Percentiles rank a stretch among this genome's conserved stretches.
These are phyloP conservation scores for Eciton burchellii DNA, from an alignment of 1,140 invertebrate species.

Conservation along the genomic window DNA sequence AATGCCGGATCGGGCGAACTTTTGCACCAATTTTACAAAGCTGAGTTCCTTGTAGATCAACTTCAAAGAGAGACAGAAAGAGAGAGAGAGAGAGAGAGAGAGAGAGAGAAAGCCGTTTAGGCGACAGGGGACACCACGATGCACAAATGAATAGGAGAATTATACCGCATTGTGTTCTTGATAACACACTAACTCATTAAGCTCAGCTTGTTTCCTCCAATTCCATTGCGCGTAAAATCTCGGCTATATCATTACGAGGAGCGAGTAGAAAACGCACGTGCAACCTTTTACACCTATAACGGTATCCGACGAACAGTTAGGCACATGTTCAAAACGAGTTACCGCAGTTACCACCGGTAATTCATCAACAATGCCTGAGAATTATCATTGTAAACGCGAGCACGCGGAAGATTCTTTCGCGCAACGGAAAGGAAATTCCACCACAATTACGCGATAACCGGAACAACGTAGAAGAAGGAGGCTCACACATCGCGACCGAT, in stretches of 20 bases:
- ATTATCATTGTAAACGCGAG: constrained; percentile 25
- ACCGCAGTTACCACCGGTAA: background rate
- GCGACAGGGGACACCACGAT: background rate
- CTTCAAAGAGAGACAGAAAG: background rate
- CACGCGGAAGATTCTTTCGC: constrained; percentile 14
- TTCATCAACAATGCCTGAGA: constrained; percentile 6
- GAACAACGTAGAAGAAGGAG: background rate
- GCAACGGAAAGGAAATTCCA: background rate
- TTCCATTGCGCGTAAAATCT: constrained; percentile 7
- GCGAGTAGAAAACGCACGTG: constrained; percentile 3
- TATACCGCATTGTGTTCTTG: background rate
- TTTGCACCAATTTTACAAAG: constrained; percentile 17
- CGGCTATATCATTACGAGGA: background rate
- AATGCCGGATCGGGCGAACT: background rate
- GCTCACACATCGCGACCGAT: background rate
- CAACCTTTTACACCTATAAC: constrained; percentile 52
- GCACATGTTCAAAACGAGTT: background rate
- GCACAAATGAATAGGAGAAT: background rate
- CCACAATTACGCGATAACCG: constrained; percentile 32
- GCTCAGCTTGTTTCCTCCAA: background rate
- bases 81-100: no score
- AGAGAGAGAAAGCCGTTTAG: background rate
- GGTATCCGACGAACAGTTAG: constrained; percentile 57
- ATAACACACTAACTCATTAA: background rate
- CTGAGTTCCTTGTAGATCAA: background rate